Evolutionary conservation across 2,888 invertebrate species (phyloP), one percentile per base, ranked within the genome.

Genomic region (Sericinus montela): DNA sequence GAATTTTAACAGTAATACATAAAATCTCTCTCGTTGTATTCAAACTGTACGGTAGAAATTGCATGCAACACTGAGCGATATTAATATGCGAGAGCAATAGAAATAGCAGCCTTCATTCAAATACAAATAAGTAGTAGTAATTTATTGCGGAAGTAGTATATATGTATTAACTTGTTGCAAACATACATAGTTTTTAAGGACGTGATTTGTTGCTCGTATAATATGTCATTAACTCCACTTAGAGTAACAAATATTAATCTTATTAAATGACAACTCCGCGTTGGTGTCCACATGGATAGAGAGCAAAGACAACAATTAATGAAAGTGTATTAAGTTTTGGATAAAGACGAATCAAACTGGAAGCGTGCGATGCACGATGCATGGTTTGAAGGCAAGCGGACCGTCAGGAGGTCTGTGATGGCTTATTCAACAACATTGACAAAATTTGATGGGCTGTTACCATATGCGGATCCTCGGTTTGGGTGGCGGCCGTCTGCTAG

Each of bases 401-500:
- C 86, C 86, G 84, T 85, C 81, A 64, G 65, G 48, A 74, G 84
- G 84, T 65, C 74, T 69, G 69, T 75, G 72, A 59, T 69, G 69
- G 65, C 65, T 69, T 69, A 73, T 67, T 59, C 58, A 68, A 83
- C 82, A 85, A 83, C 80, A 83, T 69, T 74, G 72, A 72, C 65
- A 65, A 58, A 72, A 69, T 69, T 61, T 63, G 63, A 60, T 63
- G 70, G 69, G 72, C 71, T 71, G 69, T 95, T 96, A 95, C 95
- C 95, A 95, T 93, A 95, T 94, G 92, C 94, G 93, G 90, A 95
- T 95, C 94, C 95, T 93, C 91, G 95, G 95, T 91, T 95, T 94
- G 81, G 95, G 92, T 84, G 94, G 94, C 89, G 95, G 94, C 93
- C 95, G 93, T 91, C 94, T 94, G 90, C 80, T 66, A 72, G 73